Percentiles rank a stretch among this genome's conserved stretches.
These are phyloP conservation scores for Ptychoptera albimana DNA, from an alignment of 2,888 invertebrate species.

Conservation along the genomic window DNA sequence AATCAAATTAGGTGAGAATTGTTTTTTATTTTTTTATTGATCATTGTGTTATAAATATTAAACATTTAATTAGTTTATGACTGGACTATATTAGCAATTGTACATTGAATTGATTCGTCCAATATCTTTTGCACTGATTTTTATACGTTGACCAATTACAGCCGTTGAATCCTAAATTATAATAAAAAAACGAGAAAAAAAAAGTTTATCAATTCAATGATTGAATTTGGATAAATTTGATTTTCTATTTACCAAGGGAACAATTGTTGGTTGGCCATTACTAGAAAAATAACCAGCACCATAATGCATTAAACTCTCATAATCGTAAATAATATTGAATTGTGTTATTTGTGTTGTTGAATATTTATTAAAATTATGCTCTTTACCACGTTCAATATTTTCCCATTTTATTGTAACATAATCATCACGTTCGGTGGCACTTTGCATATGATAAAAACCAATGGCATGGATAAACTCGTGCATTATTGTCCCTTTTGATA, in stretches of 20 bases:
- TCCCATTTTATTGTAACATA: slow-evolving; percentile 39
- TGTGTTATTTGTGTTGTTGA: slow-evolving; percentile 35
- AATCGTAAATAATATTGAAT: slow-evolving; percentile 56
- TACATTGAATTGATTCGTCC: slow-evolving; percentile 21
- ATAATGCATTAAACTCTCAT: slow-evolving; percentile 68
- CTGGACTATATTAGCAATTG: too few species aligned
- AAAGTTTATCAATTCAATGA: too few species aligned
- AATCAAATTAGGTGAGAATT: too few species aligned
- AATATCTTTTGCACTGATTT: slow-evolving; percentile 19
- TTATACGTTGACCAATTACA: slow-evolving; percentile 19
- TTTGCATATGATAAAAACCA: slow-evolving; percentile 70
- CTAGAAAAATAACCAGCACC: slow-evolving; percentile 51
- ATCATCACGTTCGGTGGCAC: slow-evolving; percentile 54
- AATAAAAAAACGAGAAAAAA: too few species aligned
- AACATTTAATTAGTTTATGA: too few species aligned
- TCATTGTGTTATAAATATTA: too few species aligned
- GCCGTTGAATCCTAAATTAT: slow-evolving; percentile 15
- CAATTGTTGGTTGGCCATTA: slow-evolving; percentile 51
- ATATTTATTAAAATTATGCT: slow-evolving; percentile 53
- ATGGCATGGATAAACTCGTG: slow-evolving; percentile 65
- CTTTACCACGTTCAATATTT: slow-evolving; percentile 34
- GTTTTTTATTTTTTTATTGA: too few species aligned
- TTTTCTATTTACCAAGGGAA: slow-evolving; percentile 30
- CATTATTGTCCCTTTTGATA: slow-evolving; percentile 38
- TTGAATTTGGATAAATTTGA: too few species aligned